phyloP scores from a whole-genome alignment of 2,888 invertebrate genomes.

The Rotaria magnacalcarata region DNA sequence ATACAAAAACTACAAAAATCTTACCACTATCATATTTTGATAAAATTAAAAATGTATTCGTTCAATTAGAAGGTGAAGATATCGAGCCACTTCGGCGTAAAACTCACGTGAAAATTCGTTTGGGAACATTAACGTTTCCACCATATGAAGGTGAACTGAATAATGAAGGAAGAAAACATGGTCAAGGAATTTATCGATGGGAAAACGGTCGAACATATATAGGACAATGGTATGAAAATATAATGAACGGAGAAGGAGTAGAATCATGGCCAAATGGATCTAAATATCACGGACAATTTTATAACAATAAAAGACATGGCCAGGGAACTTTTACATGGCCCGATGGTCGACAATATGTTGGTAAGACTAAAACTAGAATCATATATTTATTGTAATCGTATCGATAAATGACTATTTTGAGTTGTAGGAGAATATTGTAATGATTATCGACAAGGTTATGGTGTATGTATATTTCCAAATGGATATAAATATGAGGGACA shows the following conservation, averaged over 20 bases:
- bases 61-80: neutral
- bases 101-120: neutral
- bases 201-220: neutral
- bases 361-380: neutral
- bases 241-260: neutral
- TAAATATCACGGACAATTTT: neutral
- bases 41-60: neutral
- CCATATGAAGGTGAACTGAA: slow-evolving; percentile 15
- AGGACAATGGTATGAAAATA: neutral
- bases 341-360: neutral
- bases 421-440: neutral
- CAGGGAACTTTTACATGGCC: neutral
- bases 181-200: neutral
- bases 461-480: slow-evolving; percentile 1
- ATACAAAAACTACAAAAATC: neutral
- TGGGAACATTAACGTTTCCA: neutral
- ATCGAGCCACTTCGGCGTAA: neutral
- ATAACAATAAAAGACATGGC: neutral
- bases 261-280: neutral
- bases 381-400: neutral
- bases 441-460: slow-evolving; percentile 10
- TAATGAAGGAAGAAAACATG: neutral
- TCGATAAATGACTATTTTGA: neutral
- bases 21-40: neutral
- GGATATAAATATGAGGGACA: slow-evolving; percentile 11